These are phyloP conservation scores for Sinodicranocentrus sp. DNA, from an alignment of 2,888 invertebrate genomes.

Conservation along the genomic window DNA sequence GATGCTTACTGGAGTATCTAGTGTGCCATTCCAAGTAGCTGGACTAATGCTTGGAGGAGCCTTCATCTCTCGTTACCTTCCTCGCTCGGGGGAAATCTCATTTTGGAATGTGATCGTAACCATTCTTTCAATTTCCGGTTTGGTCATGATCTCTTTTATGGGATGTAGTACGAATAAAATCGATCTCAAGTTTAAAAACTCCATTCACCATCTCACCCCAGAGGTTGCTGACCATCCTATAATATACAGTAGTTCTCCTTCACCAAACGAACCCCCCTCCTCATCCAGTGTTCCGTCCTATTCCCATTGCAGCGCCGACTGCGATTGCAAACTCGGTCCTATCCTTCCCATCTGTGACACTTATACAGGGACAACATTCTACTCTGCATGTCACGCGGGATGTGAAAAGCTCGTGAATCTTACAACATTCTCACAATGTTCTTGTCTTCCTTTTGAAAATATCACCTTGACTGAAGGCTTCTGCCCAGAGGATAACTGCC, in stretches of 20 bases:
- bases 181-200: not conserved
- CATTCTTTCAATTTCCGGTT: conserved; percentile 81
- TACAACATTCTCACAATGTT: conserved; percentile 59
- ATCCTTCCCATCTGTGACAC: conserved; percentile 84
- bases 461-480: conserved; percentile 64
- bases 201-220: not conserved
- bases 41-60: conserved; percentile 82
- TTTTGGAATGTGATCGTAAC: conserved; percentile 84
- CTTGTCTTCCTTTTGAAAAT: conserved; percentile 61
- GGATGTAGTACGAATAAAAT: conserved; percentile 79
- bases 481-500: conserved; percentile 65
- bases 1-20: conserved; percentile 80
- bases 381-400: conserved; percentile 87
- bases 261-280: too few relatives aligned
- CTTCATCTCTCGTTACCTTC: conserved; percentile 83
- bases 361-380: conserved; percentile 82
- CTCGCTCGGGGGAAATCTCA: conserved; percentile 81
- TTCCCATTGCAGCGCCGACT: conserved; percentile 79
- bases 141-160: conserved; percentile 81
- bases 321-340: conserved; percentile 82
- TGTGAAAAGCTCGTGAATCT: conserved; percentile 79
- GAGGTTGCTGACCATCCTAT: not conserved
- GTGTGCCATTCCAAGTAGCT: conserved; percentile 77
- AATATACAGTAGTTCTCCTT: too few relatives aligned
- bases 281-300: too few relatives aligned